phyloP scores from a whole-genome alignment of 1,140 invertebrate species.

The Pseudomyrmex cubaensis region DNA sequence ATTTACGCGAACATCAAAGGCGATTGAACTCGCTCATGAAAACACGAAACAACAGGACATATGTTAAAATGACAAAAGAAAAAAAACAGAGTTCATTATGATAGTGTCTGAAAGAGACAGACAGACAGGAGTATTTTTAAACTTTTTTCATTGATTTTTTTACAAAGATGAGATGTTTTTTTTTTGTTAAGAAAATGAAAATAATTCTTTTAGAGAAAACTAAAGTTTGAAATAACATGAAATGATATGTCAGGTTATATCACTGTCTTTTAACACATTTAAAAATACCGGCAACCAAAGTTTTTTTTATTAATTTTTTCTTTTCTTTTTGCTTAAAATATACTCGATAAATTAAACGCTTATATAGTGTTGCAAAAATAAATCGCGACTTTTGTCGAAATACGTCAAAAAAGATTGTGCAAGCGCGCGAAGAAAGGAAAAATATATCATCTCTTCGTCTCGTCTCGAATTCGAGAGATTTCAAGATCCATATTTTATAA shows the following conservation, averaged over 20 bases:
- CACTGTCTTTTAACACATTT: neutral
- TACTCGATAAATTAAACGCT: neutral
- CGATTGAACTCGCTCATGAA: too few relatives aligned
- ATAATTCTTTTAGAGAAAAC: conserved; percentile 7
- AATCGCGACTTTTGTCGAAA: neutral
- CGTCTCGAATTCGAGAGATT: conserved; percentile 14
- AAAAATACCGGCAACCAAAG: too few relatives aligned
- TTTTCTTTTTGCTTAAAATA: too few relatives aligned
- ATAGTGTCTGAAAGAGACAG: neutral
- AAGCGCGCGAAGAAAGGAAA: neutral
- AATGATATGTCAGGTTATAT: neutral
- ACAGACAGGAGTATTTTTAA: neutral
- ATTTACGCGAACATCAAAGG: too few relatives aligned
- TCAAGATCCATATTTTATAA: conserved; percentile 16
- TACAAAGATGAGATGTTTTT: neutral
- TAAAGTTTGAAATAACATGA: conserved; percentile 4
- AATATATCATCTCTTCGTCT: neutral
- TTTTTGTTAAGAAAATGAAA: conserved; percentile 13
- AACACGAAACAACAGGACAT: neutral
- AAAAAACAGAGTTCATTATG: neutral
- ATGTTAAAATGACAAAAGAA: neutral
- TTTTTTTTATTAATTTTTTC: too few relatives aligned
- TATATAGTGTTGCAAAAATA: neutral
- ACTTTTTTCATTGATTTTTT: neutral
- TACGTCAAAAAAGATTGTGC: neutral